Conservation (phyloP, 2,113 vertebrate species). For the Protobothrops flavoviridis region DNA sequence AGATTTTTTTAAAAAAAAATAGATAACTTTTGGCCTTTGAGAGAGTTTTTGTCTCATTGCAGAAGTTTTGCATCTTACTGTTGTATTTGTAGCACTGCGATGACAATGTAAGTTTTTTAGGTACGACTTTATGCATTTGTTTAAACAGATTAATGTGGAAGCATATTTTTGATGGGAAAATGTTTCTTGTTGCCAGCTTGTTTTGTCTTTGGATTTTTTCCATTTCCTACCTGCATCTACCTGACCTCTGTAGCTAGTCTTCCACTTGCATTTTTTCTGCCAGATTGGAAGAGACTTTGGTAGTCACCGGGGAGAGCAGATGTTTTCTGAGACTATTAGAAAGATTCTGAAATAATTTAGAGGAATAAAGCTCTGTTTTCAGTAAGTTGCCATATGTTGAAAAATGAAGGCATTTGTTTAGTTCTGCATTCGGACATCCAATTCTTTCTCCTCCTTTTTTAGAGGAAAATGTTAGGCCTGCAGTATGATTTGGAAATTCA, state of each 20-base stretch:
- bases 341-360: conserved; percentile 47
- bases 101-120: not conserved
- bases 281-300: conserved; percentile 26
- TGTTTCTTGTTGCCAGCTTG: conserved; percentile 16
- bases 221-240: conserved; percentile 15
- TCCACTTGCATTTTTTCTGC: conserved; percentile 18
- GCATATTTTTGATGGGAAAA: conserved; percentile 12
- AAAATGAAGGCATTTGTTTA: conserved; percentile 38
- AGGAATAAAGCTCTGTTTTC: conserved; percentile 33
- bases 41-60: conserved; percentile 48
- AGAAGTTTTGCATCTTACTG: conserved; percentile 24
- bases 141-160: not conserved
- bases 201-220: not conserved
- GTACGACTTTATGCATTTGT: not conserved
- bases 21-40: not conserved
- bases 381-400: conserved; percentile 27
- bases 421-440: conserved; percentile 29
- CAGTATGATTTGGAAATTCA: not conserved
- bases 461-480: conserved; percentile 15
- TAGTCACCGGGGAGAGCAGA: conserved; percentile 11
- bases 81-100: conserved; percentile 26
- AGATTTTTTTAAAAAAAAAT: conserved; percentile 7
- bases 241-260: conserved; percentile 16
- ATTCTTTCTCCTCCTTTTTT: conserved; percentile 45
- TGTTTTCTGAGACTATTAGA: conserved; percentile 42